phyloP scores from a whole-genome alignment of 2,797 vertebrate species.

The Channallabes apus region DNA sequence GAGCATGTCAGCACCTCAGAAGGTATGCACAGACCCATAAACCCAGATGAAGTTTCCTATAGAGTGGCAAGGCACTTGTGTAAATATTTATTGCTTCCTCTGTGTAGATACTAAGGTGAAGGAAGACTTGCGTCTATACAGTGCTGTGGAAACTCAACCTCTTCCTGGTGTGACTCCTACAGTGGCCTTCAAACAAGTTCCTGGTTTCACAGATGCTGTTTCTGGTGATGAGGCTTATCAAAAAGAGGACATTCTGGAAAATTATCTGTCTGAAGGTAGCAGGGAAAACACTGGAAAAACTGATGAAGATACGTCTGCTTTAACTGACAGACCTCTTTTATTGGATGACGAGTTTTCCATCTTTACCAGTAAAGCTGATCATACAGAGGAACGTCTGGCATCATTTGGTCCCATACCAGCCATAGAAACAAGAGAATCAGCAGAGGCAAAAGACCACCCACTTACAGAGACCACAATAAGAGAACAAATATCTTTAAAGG shows the following conservation, averaged over 20 bases:
- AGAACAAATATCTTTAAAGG: conserved; percentile 34
- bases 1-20: conserved; percentile 16
- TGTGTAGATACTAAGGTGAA: conserved; percentile 33
- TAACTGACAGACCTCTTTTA: neutral
- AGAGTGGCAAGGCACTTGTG: neutral
- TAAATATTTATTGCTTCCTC: neutral
- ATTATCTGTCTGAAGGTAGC: neutral
- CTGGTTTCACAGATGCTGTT: conserved; percentile 27
- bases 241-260: neutral
- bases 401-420: conserved; percentile 30
- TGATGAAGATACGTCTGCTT: conserved; percentile 44
- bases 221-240: conserved; percentile 58
- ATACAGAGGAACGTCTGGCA: conserved; percentile 19
- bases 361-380: conserved; percentile 31
- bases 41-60: no score
- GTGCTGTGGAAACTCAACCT: conserved; percentile 46
- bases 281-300: conserved; percentile 30
- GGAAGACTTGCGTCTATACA: conserved; percentile 63
- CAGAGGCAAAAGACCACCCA: neutral
- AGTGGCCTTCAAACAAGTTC: conserved; percentile 33
- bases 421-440: neutral
- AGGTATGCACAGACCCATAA: conserved; percentile 19
- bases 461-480: neutral
- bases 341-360: conserved; percentile 36
- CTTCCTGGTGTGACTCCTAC: conserved; percentile 32